phyloP scores from a whole-genome alignment of 2,888 invertebrate genomes.

The Temnothorax unifasciatus region DNA sequence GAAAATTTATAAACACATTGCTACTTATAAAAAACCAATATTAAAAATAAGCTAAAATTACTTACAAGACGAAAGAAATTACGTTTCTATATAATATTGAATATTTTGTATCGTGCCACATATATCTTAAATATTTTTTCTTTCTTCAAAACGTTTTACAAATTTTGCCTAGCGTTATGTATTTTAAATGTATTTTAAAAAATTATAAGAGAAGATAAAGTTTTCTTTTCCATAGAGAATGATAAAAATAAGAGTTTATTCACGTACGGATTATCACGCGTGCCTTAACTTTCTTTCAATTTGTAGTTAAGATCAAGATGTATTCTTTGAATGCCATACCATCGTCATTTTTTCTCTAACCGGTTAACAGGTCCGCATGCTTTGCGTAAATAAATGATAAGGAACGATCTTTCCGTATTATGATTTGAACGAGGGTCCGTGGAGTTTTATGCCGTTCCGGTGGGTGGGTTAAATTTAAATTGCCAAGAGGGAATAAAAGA shows the following conservation, averaged over 20 bases:
- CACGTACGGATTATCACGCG: neutral
- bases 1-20: neutral
- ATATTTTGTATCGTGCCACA: too few relatives aligned
- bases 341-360: neutral
- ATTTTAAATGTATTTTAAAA: neutral
- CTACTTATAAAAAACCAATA: neutral
- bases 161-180: neutral
- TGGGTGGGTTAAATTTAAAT: slow-evolving; percentile 61
- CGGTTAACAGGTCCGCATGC: neutral
- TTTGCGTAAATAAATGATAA: slow-evolving; percentile 24
- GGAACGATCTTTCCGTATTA: slow-evolving; percentile 38
- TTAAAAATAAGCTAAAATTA: neutral
- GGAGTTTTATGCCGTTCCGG: slow-evolving; percentile 5
- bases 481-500: slow-evolving; percentile 21
- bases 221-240: neutral
- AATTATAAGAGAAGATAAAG: neutral
- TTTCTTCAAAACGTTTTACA: neutral
- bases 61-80: neutral
- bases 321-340: neutral
- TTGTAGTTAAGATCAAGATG: neutral
- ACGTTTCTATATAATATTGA: neutral
- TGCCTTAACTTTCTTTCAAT: neutral
- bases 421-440: slow-evolving; percentile 19
- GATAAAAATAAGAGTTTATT: neutral
- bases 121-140: neutral